Evolutionary conservation across 2,888 invertebrate genomes (phyloP).

Genomic region (Melanophora roralis): DNA sequence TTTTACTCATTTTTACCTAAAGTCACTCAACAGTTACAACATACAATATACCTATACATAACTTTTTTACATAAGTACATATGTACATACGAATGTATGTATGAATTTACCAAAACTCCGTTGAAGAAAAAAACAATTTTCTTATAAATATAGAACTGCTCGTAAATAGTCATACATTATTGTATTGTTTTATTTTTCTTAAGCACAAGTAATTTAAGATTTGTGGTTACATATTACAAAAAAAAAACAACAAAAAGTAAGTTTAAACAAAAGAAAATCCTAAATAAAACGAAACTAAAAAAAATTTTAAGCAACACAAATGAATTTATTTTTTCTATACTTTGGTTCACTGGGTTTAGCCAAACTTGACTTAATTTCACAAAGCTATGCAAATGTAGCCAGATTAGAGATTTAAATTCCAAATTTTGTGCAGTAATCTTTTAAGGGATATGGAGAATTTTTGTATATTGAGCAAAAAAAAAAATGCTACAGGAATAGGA

Average conservation of each 20-base stretch:
- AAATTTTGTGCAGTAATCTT: neutral
- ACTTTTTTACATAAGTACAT: neutral
- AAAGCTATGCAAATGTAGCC: neutral
- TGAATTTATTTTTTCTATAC: neutral
- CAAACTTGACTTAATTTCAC: neutral
- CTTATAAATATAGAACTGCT: neutral
- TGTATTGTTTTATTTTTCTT: conserved; percentile 36
- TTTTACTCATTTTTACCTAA: neutral
- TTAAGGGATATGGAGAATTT: no score
- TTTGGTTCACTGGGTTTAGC: conserved; percentile 15
- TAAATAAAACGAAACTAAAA: conserved; percentile 53
- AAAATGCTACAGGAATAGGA: no score
- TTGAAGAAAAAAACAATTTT: neutral
- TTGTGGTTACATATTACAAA: conserved; percentile 37
- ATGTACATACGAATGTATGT: no score
- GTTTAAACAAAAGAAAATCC: conserved; percentile 31
- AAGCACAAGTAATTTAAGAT: conserved; percentile 50
- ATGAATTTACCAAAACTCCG: no score
- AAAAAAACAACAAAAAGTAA: conserved; percentile 16
- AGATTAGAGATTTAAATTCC: neutral
- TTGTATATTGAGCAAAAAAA: no score
- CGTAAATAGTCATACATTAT: conserved; percentile 36
- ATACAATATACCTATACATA: no score
- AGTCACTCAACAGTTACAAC: neutral
- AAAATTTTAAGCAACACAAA: conserved; percentile 7